Evolutionary conservation across 2,888 invertebrate genomes (phyloP).

Genomic region (Cephus sareptanus): DNA sequence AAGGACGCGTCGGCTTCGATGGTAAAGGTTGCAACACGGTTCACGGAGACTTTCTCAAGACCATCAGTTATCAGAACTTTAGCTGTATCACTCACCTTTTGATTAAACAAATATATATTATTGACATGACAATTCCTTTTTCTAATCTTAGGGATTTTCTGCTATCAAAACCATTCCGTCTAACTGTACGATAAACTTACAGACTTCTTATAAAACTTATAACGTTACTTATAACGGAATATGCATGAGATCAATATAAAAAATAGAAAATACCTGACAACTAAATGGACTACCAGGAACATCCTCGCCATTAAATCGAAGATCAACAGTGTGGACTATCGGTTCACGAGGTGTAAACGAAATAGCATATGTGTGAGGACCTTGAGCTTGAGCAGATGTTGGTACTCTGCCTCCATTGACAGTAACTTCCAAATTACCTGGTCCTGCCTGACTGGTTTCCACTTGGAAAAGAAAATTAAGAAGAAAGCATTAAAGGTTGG

Average conservation of each 20-base stretch:
- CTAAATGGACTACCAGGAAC: slow-evolving; percentile 81
- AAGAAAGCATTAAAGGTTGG: not conserved
- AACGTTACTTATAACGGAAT: slow-evolving; percentile 27
- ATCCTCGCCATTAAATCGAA: slow-evolving; percentile 95
- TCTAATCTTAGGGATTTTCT: too few species aligned
- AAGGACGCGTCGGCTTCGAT: slow-evolving; percentile 85
- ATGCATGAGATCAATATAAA: not conserved
- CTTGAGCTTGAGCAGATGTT: slow-evolving; percentile 95
- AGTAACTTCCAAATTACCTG: slow-evolving; percentile 97
- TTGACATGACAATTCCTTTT: not conserved
- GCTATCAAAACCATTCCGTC: too few species aligned
- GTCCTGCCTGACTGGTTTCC: slow-evolving; percentile 97
- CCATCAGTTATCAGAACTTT: slow-evolving; percentile 81
- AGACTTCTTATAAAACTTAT: slow-evolving; percentile 81
- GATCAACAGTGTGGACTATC: slow-evolving; percentile 90
- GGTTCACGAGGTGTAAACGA: slow-evolving; percentile 96
- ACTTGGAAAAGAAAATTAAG: slow-evolving; percentile 69
- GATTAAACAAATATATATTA: slow-evolving; percentile 1
- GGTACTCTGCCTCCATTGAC: slow-evolving; percentile 98
- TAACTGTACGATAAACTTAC: slow-evolving; percentile 78
- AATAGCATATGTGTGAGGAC: slow-evolving; percentile 95
- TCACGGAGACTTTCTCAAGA: slow-evolving; percentile 90
- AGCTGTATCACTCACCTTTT: slow-evolving; percentile 60
- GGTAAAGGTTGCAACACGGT: slow-evolving; percentile 84
- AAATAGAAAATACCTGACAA: slow-evolving; percentile 62